phyloP scores from a whole-genome alignment of 2,888 invertebrate genomes.

The Mayetiola destructor region DNA sequence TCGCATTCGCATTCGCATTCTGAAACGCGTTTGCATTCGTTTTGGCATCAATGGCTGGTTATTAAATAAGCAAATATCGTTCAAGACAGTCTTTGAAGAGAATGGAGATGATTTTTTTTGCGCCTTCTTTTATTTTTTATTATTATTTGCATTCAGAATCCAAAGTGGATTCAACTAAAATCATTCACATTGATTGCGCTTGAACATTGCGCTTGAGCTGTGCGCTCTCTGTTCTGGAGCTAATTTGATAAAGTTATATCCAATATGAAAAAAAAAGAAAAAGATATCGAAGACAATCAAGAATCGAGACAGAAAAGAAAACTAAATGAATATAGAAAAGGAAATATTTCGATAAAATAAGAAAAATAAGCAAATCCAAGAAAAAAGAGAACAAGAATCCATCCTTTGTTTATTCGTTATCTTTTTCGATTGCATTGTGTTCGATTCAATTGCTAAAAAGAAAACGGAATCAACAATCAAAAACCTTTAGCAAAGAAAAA shows the following conservation, averaged over 20 bases:
- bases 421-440: background rate
- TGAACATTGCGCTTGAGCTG: too few relatives aligned
- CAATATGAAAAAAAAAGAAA: background rate
- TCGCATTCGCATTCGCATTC: too few relatives aligned
- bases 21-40: background rate
- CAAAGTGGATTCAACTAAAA: conserved; percentile 3
- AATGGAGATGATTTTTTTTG: background rate
- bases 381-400: background rate
- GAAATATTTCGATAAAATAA: too few relatives aligned
- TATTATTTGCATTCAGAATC: too few relatives aligned
- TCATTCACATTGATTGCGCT: too few relatives aligned
- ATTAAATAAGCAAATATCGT: conserved; percentile 7
- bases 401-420: conserved; percentile 4
- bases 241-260: conserved; percentile 1
- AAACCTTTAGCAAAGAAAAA: background rate
- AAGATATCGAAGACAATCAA: background rate
- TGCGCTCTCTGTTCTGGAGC: too few relatives aligned
- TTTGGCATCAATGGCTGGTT: background rate
- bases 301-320: background rate
- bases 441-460: background rate
- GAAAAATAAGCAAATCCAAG: too few relatives aligned
- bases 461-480: background rate
- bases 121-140: too few relatives aligned
- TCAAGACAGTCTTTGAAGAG: background rate
- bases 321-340: background rate